phyloP scores from a whole-genome alignment of 2,888 invertebrate genomes.

The Eupithecia centaureata region DNA sequence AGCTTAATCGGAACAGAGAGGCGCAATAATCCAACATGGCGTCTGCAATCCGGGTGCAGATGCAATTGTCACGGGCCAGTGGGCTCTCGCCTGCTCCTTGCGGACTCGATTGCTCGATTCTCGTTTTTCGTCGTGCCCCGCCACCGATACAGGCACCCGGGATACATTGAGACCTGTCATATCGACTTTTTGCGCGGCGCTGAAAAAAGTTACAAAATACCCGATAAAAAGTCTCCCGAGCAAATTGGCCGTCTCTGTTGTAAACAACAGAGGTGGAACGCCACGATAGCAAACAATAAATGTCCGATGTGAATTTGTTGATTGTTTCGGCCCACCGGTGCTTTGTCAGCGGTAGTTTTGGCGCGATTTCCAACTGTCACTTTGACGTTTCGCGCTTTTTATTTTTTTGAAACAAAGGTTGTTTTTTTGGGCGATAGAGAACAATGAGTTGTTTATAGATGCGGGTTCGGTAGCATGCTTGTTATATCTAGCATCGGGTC shows the following conservation, averaged over 20 bases:
- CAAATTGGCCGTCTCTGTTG: constrained; percentile 83
- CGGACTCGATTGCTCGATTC: constrained; percentile 78
- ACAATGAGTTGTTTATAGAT: constrained; percentile 50
- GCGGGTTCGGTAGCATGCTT: constrained; percentile 35
- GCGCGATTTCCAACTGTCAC: constrained; percentile 69
- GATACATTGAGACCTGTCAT: constrained; percentile 78
- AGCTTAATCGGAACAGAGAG: constrained; percentile 71
- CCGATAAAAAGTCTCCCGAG: constrained; percentile 79
- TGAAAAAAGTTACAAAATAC: constrained; percentile 68
- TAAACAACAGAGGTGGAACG: constrained; percentile 82
- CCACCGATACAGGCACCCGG: constrained; percentile 62
- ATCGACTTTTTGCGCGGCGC: constrained; percentile 79
- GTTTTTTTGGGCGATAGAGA: constrained; percentile 39
- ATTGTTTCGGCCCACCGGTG: constrained; percentile 75
- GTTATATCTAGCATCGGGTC: constrained; percentile 41
- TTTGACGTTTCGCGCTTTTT: constrained; percentile 63
- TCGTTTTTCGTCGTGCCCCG: constrained; percentile 75
- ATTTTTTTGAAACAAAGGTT: constrained; percentile 37
- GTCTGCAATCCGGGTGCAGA: constrained; percentile 72
- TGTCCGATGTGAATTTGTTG: constrained; percentile 80
- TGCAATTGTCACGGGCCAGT: constrained; percentile 80
- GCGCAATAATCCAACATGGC: constrained; percentile 78
- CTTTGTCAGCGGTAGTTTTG: constrained; percentile 74
- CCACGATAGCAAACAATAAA: constrained; percentile 81
- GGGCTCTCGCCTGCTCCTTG: constrained; percentile 69